Evolutionary conservation across 1,140 invertebrate species (phyloP).

Genomic region (Drosophila melanica): DNA sequence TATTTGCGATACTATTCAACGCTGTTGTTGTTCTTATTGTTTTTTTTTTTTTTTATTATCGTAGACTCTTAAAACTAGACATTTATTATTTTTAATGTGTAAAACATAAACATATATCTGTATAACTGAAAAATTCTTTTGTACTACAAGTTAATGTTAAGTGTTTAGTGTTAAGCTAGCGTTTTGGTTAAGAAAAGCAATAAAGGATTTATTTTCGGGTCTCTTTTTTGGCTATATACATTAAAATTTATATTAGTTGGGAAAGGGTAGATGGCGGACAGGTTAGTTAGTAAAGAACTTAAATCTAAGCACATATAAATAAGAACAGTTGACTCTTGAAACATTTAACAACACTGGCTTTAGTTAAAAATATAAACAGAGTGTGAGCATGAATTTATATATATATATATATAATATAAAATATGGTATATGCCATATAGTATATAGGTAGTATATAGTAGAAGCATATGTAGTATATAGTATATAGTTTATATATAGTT

Average conservation of each 20-base stretch:
- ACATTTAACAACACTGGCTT: constrained; percentile 50
- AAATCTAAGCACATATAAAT: constrained; percentile 49
- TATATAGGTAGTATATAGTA: not conserved
- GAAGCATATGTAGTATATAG: constrained; percentile 12
- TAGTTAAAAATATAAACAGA: constrained; percentile 13
- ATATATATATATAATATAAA: constrained; percentile 8
- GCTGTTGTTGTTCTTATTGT: constrained; percentile 23
- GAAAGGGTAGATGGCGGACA: constrained; percentile 5
- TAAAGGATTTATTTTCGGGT: constrained; percentile 14
- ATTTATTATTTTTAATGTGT: constrained; percentile 58
- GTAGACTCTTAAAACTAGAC: constrained; percentile 55
- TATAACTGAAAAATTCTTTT: constrained; percentile 56
- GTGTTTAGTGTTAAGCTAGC: constrained; percentile 64
- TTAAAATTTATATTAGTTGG: constrained; percentile 25
- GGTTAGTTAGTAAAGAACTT: constrained; percentile 44
- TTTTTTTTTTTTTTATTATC: constrained; percentile 46
- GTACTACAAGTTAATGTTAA: constrained; percentile 74
- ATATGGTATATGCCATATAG: constrained; percentile 7
- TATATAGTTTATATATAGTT: constrained; percentile 27
- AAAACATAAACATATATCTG: constrained; percentile 26
- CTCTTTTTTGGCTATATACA: constrained; percentile 46
- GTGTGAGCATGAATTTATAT: constrained; percentile 31
- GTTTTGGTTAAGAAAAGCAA: constrained; percentile 76
- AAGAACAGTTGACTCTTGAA: constrained; percentile 48
- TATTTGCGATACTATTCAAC: constrained; percentile 36